phyloP scores from a whole-genome alignment of 2,113 vertebrate genomes.

The Xiphias gladius region DNA sequence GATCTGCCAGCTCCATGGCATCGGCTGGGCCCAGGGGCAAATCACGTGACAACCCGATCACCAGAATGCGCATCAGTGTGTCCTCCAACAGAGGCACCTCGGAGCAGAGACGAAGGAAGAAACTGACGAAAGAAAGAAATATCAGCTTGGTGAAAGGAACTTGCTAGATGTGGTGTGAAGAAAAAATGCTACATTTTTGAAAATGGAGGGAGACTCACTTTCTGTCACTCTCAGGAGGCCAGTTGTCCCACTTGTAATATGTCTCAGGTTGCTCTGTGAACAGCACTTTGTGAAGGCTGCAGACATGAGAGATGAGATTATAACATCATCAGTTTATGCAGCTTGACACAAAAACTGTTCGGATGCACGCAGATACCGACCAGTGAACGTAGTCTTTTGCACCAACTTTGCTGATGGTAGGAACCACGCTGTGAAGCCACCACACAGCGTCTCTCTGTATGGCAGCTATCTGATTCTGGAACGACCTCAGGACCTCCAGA shows the following conservation, averaged over 20 bases:
- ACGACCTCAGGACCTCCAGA: conserved; percentile 92
- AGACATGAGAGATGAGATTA: background rate
- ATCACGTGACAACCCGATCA: conserved; percentile 95
- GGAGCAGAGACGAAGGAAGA: conserved; percentile 97
- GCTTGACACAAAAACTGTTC: background rate
- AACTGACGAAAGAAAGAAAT: conserved; percentile 80
- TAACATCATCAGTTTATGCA: background rate
- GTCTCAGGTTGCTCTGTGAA: conserved; percentile 99
- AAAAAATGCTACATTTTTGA: background rate
- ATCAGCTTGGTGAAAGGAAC: background rate
- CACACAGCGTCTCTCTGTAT: conserved; percentile 97
- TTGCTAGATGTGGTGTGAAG: rapidly evolving
- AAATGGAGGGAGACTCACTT: conserved; percentile 87
- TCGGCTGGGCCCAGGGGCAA: conserved; percentile 95
- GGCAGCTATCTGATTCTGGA: conserved; percentile 97
- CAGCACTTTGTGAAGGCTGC: conserved; percentile 97
- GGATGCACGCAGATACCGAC: conserved; percentile 73
- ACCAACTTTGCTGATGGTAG: conserved; percentile 94
- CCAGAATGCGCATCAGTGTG: conserved; percentile 96
- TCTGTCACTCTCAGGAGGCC: conserved; percentile 98
- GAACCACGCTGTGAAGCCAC: conserved; percentile 98
- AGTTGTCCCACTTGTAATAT: conserved; percentile 99
- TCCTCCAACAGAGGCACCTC: conserved; percentile 98
- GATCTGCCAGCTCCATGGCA: conserved; percentile 98
- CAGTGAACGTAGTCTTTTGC: conserved; percentile 98